phyloP scores from a whole-genome alignment of 2,797 vertebrate species.

The Bradypodion pumilum region DNA sequence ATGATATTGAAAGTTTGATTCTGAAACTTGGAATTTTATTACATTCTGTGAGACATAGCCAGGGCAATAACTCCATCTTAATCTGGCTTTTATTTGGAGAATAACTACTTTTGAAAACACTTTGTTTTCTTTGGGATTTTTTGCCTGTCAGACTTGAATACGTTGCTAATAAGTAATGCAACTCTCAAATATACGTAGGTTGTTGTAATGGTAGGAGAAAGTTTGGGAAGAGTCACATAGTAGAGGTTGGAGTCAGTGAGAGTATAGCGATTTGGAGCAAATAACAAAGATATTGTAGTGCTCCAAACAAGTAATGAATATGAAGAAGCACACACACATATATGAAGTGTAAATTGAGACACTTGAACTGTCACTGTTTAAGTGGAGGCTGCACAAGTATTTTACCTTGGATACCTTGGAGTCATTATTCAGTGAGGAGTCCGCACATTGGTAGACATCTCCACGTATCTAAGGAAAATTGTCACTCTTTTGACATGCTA shows the following conservation, averaged over 20 bases:
- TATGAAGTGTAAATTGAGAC: slow-evolving; percentile 20
- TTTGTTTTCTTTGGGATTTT: slow-evolving; percentile 51
- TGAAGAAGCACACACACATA: neutral
- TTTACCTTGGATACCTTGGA: too few relatives aligned
- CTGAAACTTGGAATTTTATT: slow-evolving; percentile 56
- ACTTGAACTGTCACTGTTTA: slow-evolving; percentile 33
- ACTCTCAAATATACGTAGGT: slow-evolving; percentile 18
- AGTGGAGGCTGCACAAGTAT: slow-evolving; percentile 14
- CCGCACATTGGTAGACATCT: too few relatives aligned
- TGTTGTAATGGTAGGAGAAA: slow-evolving; percentile 35
- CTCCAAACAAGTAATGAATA: slow-evolving; percentile 7
- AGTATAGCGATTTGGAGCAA: slow-evolving; percentile 1
- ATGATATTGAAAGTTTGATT: slow-evolving; percentile 65
- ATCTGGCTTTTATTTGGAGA: slow-evolving; percentile 46
- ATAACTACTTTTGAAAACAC: slow-evolving; percentile 42
- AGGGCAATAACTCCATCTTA: slow-evolving; percentile 62
- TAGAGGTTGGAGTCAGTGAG: slow-evolving; percentile 40
- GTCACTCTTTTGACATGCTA: slow-evolving; percentile 38
- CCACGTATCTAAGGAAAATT: slow-evolving; percentile 32
- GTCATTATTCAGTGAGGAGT: too few relatives aligned
- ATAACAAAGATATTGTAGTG: slow-evolving; percentile 1
- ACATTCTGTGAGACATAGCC: slow-evolving; percentile 54
- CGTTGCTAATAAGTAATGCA: slow-evolving; percentile 50
- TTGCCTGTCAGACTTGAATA: slow-evolving; percentile 52
- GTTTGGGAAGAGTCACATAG: slow-evolving; percentile 16